Base-by-base conservation (phyloP, 2,888 invertebrate species). In the Zygogramma bicolorata region DNA sequence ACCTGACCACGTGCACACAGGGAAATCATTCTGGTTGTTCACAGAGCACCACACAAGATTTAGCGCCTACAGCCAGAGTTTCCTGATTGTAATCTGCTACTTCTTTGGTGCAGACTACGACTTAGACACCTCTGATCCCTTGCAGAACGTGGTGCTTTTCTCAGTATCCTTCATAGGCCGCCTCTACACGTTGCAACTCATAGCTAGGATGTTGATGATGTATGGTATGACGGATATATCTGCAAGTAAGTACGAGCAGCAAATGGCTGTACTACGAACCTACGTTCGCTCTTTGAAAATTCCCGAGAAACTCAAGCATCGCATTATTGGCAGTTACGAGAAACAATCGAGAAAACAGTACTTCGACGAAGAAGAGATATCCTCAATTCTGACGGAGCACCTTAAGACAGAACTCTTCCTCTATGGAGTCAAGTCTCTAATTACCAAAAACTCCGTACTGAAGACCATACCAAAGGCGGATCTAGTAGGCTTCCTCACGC, bases 251-350 rank as follows among this genome's bases (percentile, higher is more conserved):
- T 88, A 87, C 78, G 85, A 87, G 68, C 88, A 88, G 67, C 85
- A 90, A 22, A 87, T 89, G 78, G 86, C 88, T 66, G 89, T 89
- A 81, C 76, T 86, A n/a, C 84, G 88, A 83, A 88, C 89, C 70
- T 91, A 90, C 77, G 89, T 90, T 86, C 82, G 82, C 3, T 87
- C 88, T 59, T 89, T 89, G 78, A 88, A 89, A 74, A 85, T 90
- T n/a, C 89, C 90, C 0, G 74, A 81, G 13, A 74, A 83, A 7
- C 80, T 90, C 15, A 86, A 87, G 79, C 82, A 86, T 38, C 87
- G 89, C 5, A 84, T 91, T 6, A 80, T 87, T 3, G 84, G 85
- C 6, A 90, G 89, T 79, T 90, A 90, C 78, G 86, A 88, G 63
- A 89, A 89, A 80, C 86, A 86, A 62, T 91, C 88, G 77, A 89